Base-by-base conservation (phyloP, 1,140 invertebrate genomes). In the Cyclargus thomasi region DNA sequence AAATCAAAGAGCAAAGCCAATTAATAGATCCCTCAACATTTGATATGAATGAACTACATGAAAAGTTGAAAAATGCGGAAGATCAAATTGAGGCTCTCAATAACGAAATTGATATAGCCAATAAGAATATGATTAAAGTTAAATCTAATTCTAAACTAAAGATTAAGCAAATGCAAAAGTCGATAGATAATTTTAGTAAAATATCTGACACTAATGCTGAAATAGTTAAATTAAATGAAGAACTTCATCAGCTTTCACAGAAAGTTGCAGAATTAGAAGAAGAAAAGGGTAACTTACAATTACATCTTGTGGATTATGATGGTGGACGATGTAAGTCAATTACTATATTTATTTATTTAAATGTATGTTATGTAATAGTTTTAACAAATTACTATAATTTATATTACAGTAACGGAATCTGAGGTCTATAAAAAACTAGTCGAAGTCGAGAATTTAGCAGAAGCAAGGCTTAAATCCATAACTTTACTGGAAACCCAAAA, bases 201-300 rank as follows among this genome's bases (percentile, higher is more conserved):
- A 92, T 94, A 21, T 94, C 93, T 55, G 94, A 96, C 80, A 79
- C 91, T 22, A 94, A 95, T 83, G 92, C 93, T 59, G 93, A 96
- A 86, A 91, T 97, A 70, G 91, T 94, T 0, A 90, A 90, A 63
- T 80, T 94, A 7, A 87, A 90, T 74, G 88, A 91, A 67, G 92
- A 93, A 73, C 91, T 93, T 68, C 89, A 92, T 71, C 91, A 92
- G 74, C 90, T 97, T 73, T 93, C 94, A 73, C 95, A 97, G 74
- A 93, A 94, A 86, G 93, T 98, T 71, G 94, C 94, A 62, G 94
- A 97, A 82, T 90, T 97, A 64, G 96, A 97, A 90, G 96, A 97
- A 85, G 96, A 97, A 91, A 98, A 96, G 92, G 96, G 95, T 85
- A 97, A 96, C 88, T 93, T 97, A 79, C 95, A 96, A 88, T 91